A percentile compares a stretch with the other conserved stretches of the same genome.
These are phyloP conservation scores for Platerodrilus igneus DNA, from an alignment of 2,888 invertebrate species.

Conservation along the genomic window DNA sequence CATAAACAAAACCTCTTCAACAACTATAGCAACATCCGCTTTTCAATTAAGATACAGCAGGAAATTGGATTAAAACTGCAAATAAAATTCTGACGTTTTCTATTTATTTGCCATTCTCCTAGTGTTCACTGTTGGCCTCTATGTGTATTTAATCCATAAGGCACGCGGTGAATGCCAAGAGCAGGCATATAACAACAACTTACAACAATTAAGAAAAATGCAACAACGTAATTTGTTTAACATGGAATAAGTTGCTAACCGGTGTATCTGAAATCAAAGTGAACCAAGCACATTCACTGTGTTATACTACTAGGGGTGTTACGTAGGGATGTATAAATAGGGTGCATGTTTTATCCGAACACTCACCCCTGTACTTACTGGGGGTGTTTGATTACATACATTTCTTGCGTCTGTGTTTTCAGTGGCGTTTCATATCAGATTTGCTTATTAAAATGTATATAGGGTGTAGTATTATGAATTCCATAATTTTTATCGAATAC, in stretches of 20 bases:
- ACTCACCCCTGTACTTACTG: slow-evolving; percentile 33
- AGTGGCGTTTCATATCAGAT: no score
- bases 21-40: no score
- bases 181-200: slow-evolving; percentile 67
- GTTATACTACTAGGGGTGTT: slow-evolving; percentile 15
- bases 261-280: slow-evolving; percentile 17
- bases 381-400: slow-evolving; percentile 41
- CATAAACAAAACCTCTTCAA: no score
- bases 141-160: slow-evolving; percentile 85
- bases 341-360: slow-evolving; percentile 40
- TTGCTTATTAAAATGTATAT: no score
- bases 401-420: no score
- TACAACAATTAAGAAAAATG: no score
- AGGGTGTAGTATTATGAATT: no score
- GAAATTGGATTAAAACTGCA: no score
- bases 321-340: slow-evolving; percentile 32
- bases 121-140: slow-evolving; percentile 95
- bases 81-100: no score
- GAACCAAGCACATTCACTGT: slow-evolving; percentile 19
- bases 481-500: no score
- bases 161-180: slow-evolving; percentile 99
- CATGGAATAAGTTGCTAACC: neutral
- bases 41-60: no score
- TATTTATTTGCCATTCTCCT: slow-evolving; percentile 73
- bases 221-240: slow-evolving; percentile 2